Evolutionary conservation across 2,113 vertebrate species (phyloP), one percentile per base, ranked within the genome.

Genomic region (Polyodon spathula): DNA sequence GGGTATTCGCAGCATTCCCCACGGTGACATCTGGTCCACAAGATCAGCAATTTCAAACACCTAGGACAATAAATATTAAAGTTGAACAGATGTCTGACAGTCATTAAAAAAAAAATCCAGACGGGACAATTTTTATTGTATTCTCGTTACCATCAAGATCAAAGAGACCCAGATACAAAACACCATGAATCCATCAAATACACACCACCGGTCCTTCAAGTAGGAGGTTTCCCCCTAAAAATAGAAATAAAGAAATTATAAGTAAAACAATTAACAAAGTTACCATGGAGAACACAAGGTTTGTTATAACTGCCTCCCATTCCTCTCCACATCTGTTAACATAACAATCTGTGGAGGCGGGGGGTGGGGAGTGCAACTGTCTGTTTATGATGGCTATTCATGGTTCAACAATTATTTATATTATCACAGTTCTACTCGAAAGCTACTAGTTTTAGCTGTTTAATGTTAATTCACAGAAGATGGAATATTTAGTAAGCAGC

Each of bases 121-220:
- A 50, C 12, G 14, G 12, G 48, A 50, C 14, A 2, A 50, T 50
- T 11, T n/a, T 12, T n/a, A 50, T n/a, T 9, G 16, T 42, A 48
- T 66, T 61, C 62, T 65, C 61, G 64, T 79, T 91, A 98, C 96
- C 93, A 98, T 95, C 57, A 98, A 88, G 65, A 98, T 95, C 70
- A 99, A 73, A 11, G 96, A 98, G 56, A 99, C 91, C 96, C 96
- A 97, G 68, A 99, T 92, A 75, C 95, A 99, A 75, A 99, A 94
- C 64, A 97, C 95, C 96, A 99, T 98, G 82, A 97, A 94, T 75
- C 96, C 95, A 87, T 99, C 96, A 83, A 99, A 99, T 76, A 98
- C 91, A 78, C 96, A 98, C 96, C 96, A 99, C 64, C 95, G 94
- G 74, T 99, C 96, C 78, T 98, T 99, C 71, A 95, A 87, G 46